phyloP scores from a whole-genome alignment of 2,797 vertebrate genomes.

The Neostethus bicornis region DNA sequence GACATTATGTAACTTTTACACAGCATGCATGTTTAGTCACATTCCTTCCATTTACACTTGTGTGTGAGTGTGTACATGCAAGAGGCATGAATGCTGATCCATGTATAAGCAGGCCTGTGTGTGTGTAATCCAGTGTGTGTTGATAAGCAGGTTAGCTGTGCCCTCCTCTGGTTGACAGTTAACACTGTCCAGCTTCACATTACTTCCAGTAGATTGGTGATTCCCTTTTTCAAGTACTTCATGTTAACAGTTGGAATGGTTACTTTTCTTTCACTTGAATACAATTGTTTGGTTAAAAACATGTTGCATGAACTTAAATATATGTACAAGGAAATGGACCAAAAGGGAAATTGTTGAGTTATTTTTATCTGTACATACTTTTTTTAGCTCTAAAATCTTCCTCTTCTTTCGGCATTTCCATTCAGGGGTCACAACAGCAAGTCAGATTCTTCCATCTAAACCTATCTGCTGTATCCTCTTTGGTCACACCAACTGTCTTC shows the following conservation, averaged over 20 bases:
- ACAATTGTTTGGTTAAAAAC: background rate
- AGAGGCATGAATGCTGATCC: background rate
- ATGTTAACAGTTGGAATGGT: background rate
- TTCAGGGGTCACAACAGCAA: no score
- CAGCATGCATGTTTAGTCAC: background rate
- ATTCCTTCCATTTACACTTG: background rate
- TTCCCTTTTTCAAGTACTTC: background rate
- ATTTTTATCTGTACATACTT: no score
- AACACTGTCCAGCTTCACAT: slow-evolving; percentile 27
- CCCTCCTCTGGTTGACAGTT: slow-evolving; percentile 59
- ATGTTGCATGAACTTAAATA: background rate
- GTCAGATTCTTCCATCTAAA: no score
- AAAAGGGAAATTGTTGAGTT: no score
- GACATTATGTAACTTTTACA: background rate
- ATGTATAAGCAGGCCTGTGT: background rate
- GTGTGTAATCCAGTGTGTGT: background rate
- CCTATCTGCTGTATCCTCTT: no score
- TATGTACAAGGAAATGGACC: background rate
- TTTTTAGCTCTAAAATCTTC: no score
- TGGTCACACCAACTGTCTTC: no score
- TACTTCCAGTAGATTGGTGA: background rate
- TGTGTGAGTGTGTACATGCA: background rate
- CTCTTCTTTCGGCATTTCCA: no score
- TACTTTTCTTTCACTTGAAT: background rate
- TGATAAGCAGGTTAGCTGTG: slow-evolving; percentile 54